Evolutionary conservation across 2,888 invertebrate species (phyloP).

Genomic region (Aleiodes leptofemur): DNA sequence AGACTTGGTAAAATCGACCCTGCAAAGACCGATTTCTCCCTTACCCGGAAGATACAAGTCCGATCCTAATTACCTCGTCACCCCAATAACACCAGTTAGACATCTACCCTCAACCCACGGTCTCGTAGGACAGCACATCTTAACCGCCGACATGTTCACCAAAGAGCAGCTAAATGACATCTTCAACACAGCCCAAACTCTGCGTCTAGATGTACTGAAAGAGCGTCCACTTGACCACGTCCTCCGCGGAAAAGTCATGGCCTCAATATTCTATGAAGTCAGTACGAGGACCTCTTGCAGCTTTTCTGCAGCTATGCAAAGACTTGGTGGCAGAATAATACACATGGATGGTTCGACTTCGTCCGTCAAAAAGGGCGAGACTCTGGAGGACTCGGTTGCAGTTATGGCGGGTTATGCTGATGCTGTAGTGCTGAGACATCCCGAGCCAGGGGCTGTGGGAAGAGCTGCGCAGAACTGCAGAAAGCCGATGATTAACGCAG

Average conservation of each 20-base stretch:
- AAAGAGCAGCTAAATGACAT: conserved; percentile 94
- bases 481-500: conserved; percentile 97
- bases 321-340: conserved; percentile 95
- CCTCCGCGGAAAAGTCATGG: conserved; percentile 92
- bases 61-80: conserved; percentile 40
- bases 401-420: conserved; percentile 96
- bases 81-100: conserved; percentile 47
- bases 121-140: conserved; percentile 85
- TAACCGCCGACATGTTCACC: conserved; percentile 90
- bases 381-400: conserved; percentile 90
- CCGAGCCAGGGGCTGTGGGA: conserved; percentile 91
- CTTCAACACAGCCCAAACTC: conserved; percentile 94
- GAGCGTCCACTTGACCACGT: conserved; percentile 91
- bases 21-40: conserved; percentile 66
- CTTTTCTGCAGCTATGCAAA: conserved; percentile 97
- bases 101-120: conserved; percentile 73
- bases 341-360: conserved; percentile 93
- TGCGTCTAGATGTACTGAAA: conserved; percentile 88
- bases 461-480: conserved; percentile 88
- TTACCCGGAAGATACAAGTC: conserved; percentile 47
- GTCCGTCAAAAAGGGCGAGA: conserved; percentile 97
- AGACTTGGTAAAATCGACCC: conserved; percentile 63
- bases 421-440: conserved; percentile 95
- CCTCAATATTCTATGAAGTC: conserved; percentile 97
- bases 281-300: conserved; percentile 98